Base-by-base conservation (phyloP, 2,113 vertebrate genomes). In the Clinocottus analis region DNA sequence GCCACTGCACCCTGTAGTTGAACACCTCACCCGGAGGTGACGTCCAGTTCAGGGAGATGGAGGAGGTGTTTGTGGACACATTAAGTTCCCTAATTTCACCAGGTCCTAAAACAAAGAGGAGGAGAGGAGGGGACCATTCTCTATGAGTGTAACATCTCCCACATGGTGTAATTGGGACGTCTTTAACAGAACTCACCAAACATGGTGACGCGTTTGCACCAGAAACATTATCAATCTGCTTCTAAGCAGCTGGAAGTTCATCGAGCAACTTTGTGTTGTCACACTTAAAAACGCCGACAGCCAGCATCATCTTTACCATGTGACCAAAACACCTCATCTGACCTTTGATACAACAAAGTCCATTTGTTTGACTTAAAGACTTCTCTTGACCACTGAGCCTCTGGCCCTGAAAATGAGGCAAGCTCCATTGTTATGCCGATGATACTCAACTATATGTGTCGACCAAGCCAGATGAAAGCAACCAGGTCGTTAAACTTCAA, bases 1-100 rank as follows among this genome's bases (percentile, higher is more conserved):
- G 12, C 78, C 70, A 81, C n/a, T 68, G 7, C 35, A 86, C 59
- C 61, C 5, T 53, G 72, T 82, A 90, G 29, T 5, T 4, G 1
- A 55, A 58, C 16, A 67, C 72, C 13, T 47, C 17, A 58, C 84
- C 86, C 31, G 21, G 37, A 64, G 84, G 84, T 49, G 19, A 0
- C 1, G 4, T 59, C 89, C 89, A 89, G 10, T 2, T 61, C 49
- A 83, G 3, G 25, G 10, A 80, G 21, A 92, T 69, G n/a, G 81
- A 75, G 4, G 55, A 55, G 19, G 77, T 86, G 37, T 1, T 64
- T 55, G 43, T 4, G 21, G 14, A 14, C 5, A 56, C n/a, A 21
- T 0, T 41, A 1, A 7, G 31, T 14, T 17, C 0, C 0, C 0
- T 16, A 25, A 87, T 70, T 47, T 25, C n/a, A 35, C 60, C 60